Conservation (phyloP, 2,888 invertebrate species). For the Netelia melanura region DNA sequence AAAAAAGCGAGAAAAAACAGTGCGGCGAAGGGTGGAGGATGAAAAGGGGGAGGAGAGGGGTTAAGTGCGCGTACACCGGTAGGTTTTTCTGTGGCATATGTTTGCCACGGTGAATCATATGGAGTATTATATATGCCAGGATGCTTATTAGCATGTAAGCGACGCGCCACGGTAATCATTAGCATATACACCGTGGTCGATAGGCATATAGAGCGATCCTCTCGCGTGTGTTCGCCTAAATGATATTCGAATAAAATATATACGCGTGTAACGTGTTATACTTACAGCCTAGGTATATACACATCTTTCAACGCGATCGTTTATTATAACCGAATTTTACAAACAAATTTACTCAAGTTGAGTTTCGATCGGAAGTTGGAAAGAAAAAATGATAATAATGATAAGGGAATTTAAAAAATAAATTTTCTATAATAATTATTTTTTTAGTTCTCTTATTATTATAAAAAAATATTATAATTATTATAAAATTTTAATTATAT, state of each 20-base stretch:
- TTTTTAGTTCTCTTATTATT: too few relatives aligned
- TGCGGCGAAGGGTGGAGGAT: constrained; percentile 1
- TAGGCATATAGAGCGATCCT: constrained; percentile 72
- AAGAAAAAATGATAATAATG: constrained; percentile 8
- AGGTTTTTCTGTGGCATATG: constrained; percentile 77
- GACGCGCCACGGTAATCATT: constrained; percentile 77
- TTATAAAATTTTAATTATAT: too few relatives aligned
- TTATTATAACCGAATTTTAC: not conserved
- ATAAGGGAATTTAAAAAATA: not conserved
- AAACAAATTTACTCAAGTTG: not conserved
- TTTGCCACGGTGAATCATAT: constrained; percentile 81
- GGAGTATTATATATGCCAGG: constrained; percentile 77
- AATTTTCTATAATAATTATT: too few relatives aligned
- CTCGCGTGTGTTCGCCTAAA: constrained; percentile 69
- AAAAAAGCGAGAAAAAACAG: constrained; percentile 1
- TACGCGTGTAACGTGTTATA: not conserved
- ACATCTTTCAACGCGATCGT: not conserved
- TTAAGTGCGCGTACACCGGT: constrained; percentile 16
- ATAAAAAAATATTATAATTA: too few relatives aligned
- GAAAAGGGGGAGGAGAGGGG: not conserved
- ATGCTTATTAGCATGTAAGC: constrained; percentile 71
- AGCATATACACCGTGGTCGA: constrained; percentile 79
- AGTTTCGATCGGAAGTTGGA: not conserved
- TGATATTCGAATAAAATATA: constrained; percentile 6
- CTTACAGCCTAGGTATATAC: not conserved